These are phyloP conservation scores for Cherax quadricarinatus DNA, from an alignment of 1,140 invertebrate genomes.

Conservation along the genomic window DNA sequence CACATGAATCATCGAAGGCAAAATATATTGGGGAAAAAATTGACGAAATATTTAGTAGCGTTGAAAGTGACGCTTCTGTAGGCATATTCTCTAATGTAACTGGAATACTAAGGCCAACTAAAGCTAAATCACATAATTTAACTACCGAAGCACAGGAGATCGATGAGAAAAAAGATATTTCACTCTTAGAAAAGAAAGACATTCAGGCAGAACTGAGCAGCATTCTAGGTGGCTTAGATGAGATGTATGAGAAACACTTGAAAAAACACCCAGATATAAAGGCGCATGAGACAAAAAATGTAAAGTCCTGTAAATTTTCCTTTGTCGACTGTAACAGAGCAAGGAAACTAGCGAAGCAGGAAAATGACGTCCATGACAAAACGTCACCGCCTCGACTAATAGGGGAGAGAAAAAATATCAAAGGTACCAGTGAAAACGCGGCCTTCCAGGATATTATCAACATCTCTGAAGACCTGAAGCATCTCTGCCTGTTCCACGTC, in stretches of 20 bases:
- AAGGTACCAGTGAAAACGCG: not conserved
- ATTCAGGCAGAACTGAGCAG: slow-evolving; percentile 31
- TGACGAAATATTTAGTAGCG: slow-evolving; percentile 47
- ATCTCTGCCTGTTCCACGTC: slow-evolving; percentile 53
- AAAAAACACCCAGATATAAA: not conserved
- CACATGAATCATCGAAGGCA: slow-evolving; percentile 5
- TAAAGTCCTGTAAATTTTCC: no score
- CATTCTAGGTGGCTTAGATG: slow-evolving; percentile 29
- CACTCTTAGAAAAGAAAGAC: not conserved
- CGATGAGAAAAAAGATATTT: no score
- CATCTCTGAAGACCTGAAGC: slow-evolving; percentile 59
- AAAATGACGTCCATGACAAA: not conserved
- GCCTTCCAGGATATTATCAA: slow-evolving; percentile 51
- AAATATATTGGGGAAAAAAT: slow-evolving; percentile 36
- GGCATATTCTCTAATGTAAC: not conserved
- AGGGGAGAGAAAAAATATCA: not conserved
- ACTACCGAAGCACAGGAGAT: not conserved
- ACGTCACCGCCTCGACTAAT: not conserved
- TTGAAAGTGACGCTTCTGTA: slow-evolving; percentile 14
- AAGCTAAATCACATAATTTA: not conserved
- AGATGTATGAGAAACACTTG: slow-evolving; percentile 49
- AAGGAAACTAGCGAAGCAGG: no score
- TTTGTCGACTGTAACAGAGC: no score
- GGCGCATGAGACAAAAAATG: no score
- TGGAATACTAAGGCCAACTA: not conserved